A percentile compares a stretch with the other conserved stretches of the same genome.
These are phyloP conservation scores for Micrasema longulum DNA, from an alignment of 1,140 invertebrate genomes.

Conservation along the genomic window DNA sequence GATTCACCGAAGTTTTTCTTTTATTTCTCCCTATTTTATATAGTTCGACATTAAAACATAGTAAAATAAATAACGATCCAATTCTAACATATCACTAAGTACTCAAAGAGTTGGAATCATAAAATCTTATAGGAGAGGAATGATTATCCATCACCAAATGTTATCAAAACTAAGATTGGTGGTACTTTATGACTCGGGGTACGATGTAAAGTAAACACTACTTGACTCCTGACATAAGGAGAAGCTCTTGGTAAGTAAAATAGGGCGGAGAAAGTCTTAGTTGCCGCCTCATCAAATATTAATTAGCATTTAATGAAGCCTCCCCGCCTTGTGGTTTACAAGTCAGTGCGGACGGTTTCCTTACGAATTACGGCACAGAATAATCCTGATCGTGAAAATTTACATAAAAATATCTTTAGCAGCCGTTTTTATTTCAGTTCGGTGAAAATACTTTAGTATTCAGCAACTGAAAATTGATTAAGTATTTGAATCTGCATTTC, in stretches of 20 bases:
- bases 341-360: slow-evolving; percentile 12
- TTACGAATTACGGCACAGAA: slow-evolving; percentile 31
- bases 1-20: too few relatives aligned
- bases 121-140: neutral
- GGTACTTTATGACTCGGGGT: too few relatives aligned
- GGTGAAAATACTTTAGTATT: too few relatives aligned
- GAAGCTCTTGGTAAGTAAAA: slow-evolving; percentile 5
- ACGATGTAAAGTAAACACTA: slow-evolving; percentile 2
- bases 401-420: too few relatives aligned
- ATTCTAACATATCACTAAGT: slow-evolving; percentile 1
- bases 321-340: slow-evolving; percentile 38
- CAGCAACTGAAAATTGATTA: too few relatives aligned
- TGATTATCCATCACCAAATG: neutral
- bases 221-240: slow-evolving; percentile 8
- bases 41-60: too few relatives aligned
- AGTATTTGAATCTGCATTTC: too few relatives aligned
- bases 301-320: slow-evolving; percentile 53
- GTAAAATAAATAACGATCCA: too few relatives aligned
- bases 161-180: too few relatives aligned
- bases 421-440: too few relatives aligned
- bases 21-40: too few relatives aligned
- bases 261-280: slow-evolving; percentile 18
- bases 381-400: too few relatives aligned
- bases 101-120: neutral
- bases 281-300: slow-evolving; percentile 51